phyloP scores from a whole-genome alignment of 2,888 invertebrate genomes.

The Caenorhabditis sp. region DNA sequence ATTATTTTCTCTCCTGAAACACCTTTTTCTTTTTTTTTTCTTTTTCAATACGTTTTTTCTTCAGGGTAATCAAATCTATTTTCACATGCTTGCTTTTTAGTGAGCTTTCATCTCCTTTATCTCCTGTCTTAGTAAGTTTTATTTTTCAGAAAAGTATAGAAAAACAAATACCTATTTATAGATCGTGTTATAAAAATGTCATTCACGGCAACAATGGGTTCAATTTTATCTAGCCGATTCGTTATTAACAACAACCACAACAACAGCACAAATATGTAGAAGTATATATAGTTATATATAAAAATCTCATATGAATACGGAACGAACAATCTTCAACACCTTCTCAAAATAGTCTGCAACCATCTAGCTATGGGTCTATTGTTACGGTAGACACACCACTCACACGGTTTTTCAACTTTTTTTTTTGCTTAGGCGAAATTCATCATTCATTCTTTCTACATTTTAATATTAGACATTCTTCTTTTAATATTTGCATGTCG shows the following conservation, averaged over 20 bases:
- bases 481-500: constrained; percentile 35
- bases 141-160: neutral
- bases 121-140: constrained; percentile 1
- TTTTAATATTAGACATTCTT: constrained; percentile 6
- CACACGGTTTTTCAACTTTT: constrained; percentile 28
- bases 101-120: constrained; percentile 10
- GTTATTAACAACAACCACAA: neutral
- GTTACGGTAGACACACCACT: constrained; percentile 44
- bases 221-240: neutral
- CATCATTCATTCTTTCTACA: neutral
- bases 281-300: neutral
- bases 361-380: constrained; percentile 45
- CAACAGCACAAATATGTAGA: neutral
- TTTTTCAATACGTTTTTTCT: neutral
- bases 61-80: neutral
- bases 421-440: neutral
- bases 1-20: neutral
- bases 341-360: constrained; percentile 1
- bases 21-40: neutral
- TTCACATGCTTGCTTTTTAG: neutral
- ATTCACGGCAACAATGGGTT: neutral
- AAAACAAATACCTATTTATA: neutral
- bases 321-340: constrained; percentile 3
- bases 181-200: neutral
- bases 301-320: constrained; percentile 32